Evolutionary conservation across 2,113 vertebrate species (phyloP), one percentile per base, ranked within the genome.

Genomic region (Heterotilapia buettikoferi): DNA sequence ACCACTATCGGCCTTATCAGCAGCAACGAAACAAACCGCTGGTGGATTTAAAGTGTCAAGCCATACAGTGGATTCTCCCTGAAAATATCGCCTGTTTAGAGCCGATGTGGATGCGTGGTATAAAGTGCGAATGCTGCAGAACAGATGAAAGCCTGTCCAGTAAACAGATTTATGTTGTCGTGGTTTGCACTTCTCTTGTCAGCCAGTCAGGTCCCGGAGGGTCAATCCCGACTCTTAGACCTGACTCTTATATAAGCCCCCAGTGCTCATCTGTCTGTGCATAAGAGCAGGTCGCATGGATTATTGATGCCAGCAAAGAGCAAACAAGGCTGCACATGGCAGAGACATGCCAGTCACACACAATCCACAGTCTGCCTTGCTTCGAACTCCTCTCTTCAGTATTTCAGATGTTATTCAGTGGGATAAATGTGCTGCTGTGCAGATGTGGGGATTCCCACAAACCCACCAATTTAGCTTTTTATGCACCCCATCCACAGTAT

Each of bases 211-310:
- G 52, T 87, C 83, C 79, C 68, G 19, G 43, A 86, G 84, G 76
- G 83, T 89, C 52, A 38, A 85, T 87, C 43, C 63, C 18, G 50
- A 45, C 85, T 24, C 54, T 82, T 45, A 87, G 92, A 90, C 82
- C 82, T 88, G 91, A 90, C 47, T 78, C 90, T 95, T 94, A 92
- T 73, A 71, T 94, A 94, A 96, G 90, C 78, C 84, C 21, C 59
- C 26, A 76, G 85, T 68, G 87, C 82, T 82, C 85, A 82, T 84
- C 56, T 80, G 85, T 92, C 78, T 85, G 90, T 84, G 76, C 71
- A 88, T 59, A 54, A 78, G 86, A 91, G 82, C 88, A 63, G 47
- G 57, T 13, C 80, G n/a, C 92, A 90, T 94, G 81, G 91, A 94
- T 93, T 93, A 96, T 94, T 95, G 88, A 96, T 95, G 88, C 18